Percentiles rank a stretch among this genome's conserved stretches.
phyloP scores from a whole-genome alignment of 1,140 invertebrate genomes.

The Camponotus floridanus region DNA sequence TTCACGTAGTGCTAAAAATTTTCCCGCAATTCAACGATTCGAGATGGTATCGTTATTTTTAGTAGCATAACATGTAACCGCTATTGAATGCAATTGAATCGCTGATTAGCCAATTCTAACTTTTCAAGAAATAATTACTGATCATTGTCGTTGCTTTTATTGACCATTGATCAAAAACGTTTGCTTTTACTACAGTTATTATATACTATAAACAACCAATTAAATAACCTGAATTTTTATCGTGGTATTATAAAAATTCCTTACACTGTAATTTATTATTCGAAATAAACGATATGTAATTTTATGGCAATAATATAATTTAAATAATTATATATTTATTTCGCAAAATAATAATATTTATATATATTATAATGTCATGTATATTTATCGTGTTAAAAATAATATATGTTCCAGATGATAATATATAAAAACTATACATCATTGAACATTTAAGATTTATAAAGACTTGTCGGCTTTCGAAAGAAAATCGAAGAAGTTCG shows the following conservation, averaged over 20 bases:
- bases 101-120: slow-evolving; percentile 26
- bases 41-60: slow-evolving; percentile 19
- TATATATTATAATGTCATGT: slow-evolving; percentile 5
- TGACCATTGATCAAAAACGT: slow-evolving; percentile 14
- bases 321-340: not conserved
- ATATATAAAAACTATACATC: not conserved
- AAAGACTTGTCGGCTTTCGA: not conserved
- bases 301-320: not conserved
- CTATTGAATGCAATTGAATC: slow-evolving; percentile 28
- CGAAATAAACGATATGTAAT: not conserved
- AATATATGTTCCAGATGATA: too few relatives aligned
- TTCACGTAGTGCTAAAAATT: slow-evolving; percentile 36
- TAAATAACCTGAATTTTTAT: slow-evolving; percentile 8
- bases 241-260: not conserved
- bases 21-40: not conserved
- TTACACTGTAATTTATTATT: not conserved
- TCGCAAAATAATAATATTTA: not conserved
- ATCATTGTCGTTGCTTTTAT: slow-evolving; percentile 4
- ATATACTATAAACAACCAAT: not conserved
- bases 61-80: slow-evolving; percentile 30
- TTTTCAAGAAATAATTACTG: slow-evolving; percentile 40
- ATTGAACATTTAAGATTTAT: slow-evolving; percentile 13
- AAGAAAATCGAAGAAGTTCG: not conserved
- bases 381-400: not conserved
- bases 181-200: not conserved